Evolutionary conservation across 2,797 vertebrate species (phyloP).

Genomic region (Danio jaintianensis): DNA sequence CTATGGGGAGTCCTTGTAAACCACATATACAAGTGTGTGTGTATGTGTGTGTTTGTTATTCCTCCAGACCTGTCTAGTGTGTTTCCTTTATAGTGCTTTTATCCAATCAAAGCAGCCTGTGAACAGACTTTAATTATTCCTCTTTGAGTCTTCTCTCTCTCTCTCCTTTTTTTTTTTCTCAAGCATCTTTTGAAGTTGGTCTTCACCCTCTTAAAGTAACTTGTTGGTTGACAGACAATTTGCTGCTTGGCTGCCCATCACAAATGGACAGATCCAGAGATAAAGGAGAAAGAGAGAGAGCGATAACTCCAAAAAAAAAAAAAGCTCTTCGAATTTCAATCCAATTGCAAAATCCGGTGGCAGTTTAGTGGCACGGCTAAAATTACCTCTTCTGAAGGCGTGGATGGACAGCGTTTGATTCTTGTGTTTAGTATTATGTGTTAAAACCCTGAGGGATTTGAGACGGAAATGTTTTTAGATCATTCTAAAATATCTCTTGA

Average conservation of each 20-base stretch:
- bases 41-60: not conserved
- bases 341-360: conserved; percentile 20
- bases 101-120: conserved; percentile 12
- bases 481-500: not conserved
- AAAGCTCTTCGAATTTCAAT: conserved; percentile 31
- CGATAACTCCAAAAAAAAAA: not conserved
- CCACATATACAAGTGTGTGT: not conserved
- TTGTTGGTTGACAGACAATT: conserved; percentile 59
- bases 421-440: not conserved
- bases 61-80: not conserved
- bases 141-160: not conserved
- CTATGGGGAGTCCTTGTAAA: no score
- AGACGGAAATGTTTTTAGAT: not conserved
- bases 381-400: conserved; percentile 19
- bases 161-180: not conserved
- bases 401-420: conserved; percentile 13
- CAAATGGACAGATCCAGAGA: conserved; percentile 39
- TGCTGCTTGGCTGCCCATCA: conserved; percentile 57
- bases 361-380: conserved; percentile 32
- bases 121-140: conserved; percentile 41
- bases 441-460: not conserved
- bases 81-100: conserved; percentile 12
- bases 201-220: conserved; percentile 39
- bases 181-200: conserved; percentile 40
- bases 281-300: conserved; percentile 15